Conservation (phyloP, 2,797 vertebrate species). For the Orientallactaga sibirica region DNA sequence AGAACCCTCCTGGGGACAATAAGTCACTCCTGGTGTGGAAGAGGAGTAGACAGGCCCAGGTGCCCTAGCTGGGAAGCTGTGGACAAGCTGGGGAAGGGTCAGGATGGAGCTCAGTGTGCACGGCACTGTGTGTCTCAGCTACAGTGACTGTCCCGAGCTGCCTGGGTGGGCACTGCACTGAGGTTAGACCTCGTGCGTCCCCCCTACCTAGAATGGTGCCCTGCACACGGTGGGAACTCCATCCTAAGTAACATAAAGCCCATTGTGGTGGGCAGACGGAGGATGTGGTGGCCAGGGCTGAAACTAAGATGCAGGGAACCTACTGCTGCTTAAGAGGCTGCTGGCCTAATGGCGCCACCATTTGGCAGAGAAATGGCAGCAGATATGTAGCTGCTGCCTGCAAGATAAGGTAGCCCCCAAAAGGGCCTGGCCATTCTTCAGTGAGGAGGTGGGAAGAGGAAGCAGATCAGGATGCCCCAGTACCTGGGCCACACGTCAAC, state of each 20-base stretch:
- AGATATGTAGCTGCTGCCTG: neutral
- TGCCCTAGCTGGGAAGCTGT: too few species aligned
- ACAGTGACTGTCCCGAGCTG: neutral
- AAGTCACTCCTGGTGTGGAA: neutral
- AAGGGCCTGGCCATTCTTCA: too few species aligned
- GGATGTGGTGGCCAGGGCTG: neutral
- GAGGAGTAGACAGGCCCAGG: neutral
- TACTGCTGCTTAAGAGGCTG: neutral
- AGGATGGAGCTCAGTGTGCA: neutral
- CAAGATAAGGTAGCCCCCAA: too few species aligned
- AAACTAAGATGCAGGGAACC: neutral
- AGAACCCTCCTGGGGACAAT: neutral
- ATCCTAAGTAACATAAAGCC: neutral
- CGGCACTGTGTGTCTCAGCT: neutral
- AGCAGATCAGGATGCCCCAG: neutral
- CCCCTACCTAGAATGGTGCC: neutral
- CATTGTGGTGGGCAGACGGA: neutral
- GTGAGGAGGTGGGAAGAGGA: neutral
- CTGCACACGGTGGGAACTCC: neutral
- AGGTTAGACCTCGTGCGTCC: neutral
- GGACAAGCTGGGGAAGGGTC: neutral
- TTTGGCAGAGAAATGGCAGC: neutral
- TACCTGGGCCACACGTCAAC: neutral
- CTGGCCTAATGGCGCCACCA: neutral
- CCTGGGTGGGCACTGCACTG: neutral